Conservation (phyloP, 2,888 invertebrate species). For the Pristionchus entomophagus region DNA sequence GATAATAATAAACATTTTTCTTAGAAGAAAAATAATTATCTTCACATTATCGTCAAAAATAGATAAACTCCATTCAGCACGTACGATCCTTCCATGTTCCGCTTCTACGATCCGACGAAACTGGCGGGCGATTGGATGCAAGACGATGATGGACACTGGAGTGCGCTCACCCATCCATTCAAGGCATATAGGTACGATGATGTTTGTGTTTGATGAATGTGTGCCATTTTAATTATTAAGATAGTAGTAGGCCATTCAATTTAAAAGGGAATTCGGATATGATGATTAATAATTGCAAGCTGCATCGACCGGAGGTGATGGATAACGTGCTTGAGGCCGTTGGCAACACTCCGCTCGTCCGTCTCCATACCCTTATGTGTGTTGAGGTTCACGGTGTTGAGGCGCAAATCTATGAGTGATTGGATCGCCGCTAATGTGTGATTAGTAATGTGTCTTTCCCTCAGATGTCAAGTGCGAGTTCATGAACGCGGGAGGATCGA, state of each 20-base stretch:
- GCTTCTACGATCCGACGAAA: too few species aligned
- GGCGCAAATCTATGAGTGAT: constrained; percentile 70
- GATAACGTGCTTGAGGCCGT: constrained; percentile 71
- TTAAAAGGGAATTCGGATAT: not conserved
- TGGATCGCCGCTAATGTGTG: not conserved
- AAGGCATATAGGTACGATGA: constrained; percentile 54
- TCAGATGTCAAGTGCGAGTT: constrained; percentile 97
- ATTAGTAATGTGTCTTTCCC: constrained; percentile 59
- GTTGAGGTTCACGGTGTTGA: constrained; percentile 67
- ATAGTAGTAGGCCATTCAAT: not conserved
- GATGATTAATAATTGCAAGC: constrained; percentile 49
- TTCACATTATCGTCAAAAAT: too few species aligned
- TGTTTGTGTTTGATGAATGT: not conserved
- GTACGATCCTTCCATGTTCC: too few species aligned
- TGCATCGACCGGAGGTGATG: constrained; percentile 59
- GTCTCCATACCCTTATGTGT: constrained; percentile 62
- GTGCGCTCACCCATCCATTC: constrained; percentile 52
- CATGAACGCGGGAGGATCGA: constrained; percentile 96
- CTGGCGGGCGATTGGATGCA: too few species aligned
- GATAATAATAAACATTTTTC: too few species aligned
- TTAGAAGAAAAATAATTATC: too few species aligned
- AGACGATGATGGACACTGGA: too few species aligned
- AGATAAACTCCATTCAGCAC: too few species aligned
- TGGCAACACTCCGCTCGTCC: constrained; percentile 73
- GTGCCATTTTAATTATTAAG: too few species aligned